Base-by-base conservation (phyloP, 2,888 invertebrate genomes). In the Augochlorella aurata region DNA sequence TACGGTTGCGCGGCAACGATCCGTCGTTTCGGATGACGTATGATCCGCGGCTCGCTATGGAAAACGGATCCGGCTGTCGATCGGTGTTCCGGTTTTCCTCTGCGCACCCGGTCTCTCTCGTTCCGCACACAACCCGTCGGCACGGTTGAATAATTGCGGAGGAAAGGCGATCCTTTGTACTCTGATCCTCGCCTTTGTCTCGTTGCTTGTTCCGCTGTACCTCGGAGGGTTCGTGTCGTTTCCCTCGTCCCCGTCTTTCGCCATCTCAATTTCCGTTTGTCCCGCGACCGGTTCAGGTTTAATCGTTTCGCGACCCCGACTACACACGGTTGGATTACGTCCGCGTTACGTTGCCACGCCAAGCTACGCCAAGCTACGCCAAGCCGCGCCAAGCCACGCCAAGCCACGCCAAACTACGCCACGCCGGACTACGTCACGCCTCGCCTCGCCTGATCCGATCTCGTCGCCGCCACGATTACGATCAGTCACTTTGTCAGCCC, bases 71-170 rank as follows among this genome's bases (percentile, higher is more conserved):
- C 61, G 69, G 49, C 49, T 63, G 68, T 76, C 76, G 81, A 75
- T 74, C 67, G 44, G 69, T 49, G 49, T 54, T 68, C 49, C 52
- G 14, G 14, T 18, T 12, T 50, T 44, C 44, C 72, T 16, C 63
- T 50, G 12, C 47, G 47, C 47, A 2, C 47, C 47, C 47, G 12
- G 58, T 38, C 63, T 18, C 47, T 54, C 54, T 3, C 24, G 47
- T 58, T 63, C 54, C 63, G 45, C 45, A 58, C 61, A 68, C 68
- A 74, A 73, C 63, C 69, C 69, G 50, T 50, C 63, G 69, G 12
- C 45, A 24, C 47, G 66, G 78, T 47, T 70, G 82, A 83, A 79
- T 85, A 85, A 87, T 87, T 68, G 80, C 79, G 72, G 68, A 85
- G 75, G 86, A 75, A 84, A 86, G 77, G 66, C 82, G 74, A 77